These are phyloP conservation scores for Siderastrea radians DNA, from an alignment of 92 coral and sea anemone genomes.

Conservation along the genomic window DNA sequence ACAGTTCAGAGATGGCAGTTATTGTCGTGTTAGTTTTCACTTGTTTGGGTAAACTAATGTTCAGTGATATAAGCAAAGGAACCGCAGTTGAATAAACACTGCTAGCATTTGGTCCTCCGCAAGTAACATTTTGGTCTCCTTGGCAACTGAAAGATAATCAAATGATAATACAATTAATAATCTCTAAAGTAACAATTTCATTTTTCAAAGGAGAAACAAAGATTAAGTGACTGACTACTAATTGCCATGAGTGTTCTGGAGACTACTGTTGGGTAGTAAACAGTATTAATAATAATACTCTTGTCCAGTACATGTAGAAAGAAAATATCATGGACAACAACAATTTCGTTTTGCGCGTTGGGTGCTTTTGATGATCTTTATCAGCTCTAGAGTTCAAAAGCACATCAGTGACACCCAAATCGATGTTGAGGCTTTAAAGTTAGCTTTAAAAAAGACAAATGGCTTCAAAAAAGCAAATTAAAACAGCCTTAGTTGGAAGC, in stretches of 20 bases:
- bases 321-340: no score
- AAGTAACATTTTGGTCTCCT: conserved; percentile 29
- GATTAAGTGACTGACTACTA: neutral
- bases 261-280: no score
- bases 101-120: conserved; percentile 50
- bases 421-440: no score
- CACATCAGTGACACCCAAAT: no score
- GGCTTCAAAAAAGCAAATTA: no score
- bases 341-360: no score
- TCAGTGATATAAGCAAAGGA: conserved; percentile 46
- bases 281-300: no score
- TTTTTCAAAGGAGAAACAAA: neutral
- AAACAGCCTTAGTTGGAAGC: neutral
- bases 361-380: no score
- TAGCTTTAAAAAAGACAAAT: no score
- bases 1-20: conserved; percentile 4
- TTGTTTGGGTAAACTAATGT: conserved; percentile 20
- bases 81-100: conserved; percentile 75
- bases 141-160: conserved; percentile 45
- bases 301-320: neutral
- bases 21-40: conserved; percentile 19
- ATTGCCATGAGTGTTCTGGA: no score
- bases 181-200: neutral
- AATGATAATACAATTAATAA: neutral
- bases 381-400: no score